These are phyloP conservation scores for Rhinophrynus dorsalis DNA, from an alignment of 2,797 vertebrate species.

Conservation along the genomic window DNA sequence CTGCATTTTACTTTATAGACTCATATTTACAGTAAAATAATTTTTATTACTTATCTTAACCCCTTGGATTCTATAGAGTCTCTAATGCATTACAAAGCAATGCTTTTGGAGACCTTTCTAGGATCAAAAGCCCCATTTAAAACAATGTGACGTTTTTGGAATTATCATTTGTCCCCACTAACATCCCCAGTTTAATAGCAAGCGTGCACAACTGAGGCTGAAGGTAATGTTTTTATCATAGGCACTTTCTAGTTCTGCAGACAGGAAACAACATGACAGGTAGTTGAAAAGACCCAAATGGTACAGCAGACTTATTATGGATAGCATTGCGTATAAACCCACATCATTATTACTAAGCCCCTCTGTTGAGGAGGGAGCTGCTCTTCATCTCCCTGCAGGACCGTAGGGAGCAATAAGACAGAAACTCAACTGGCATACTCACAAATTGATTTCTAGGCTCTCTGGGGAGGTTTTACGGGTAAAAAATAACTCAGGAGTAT, in stretches of 20 bases:
- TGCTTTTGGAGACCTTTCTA: too few relatives aligned
- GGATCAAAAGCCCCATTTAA: too few relatives aligned
- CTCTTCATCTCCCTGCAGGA: constrained; percentile 6
- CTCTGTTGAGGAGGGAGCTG: constrained; percentile 8
- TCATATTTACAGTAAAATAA: too few relatives aligned
- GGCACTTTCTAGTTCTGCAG: background rate
- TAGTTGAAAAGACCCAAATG: constrained; percentile 20
- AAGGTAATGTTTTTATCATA: background rate
- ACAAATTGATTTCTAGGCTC: constrained; percentile 5
- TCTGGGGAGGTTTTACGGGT: background rate
- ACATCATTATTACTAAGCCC: constrained; percentile 20
- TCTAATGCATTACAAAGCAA: too few relatives aligned
- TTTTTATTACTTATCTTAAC: too few relatives aligned
- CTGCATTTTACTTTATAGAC: too few relatives aligned
- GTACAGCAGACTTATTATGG: background rate
- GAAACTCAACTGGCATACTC: background rate
- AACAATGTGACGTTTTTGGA: too few relatives aligned
- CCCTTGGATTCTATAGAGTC: too few relatives aligned
- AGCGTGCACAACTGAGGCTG: too few relatives aligned
- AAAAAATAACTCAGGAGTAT: constrained; percentile 1
- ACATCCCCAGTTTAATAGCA: too few relatives aligned
- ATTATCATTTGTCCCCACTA: too few relatives aligned
- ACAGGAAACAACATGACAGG: constrained; percentile 9
- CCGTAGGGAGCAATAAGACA: constrained; percentile 6
- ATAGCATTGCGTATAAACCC: constrained; percentile 18